Conservation (phyloP, 2,113 vertebrate genomes). For the Pedetes capensis region DNA sequence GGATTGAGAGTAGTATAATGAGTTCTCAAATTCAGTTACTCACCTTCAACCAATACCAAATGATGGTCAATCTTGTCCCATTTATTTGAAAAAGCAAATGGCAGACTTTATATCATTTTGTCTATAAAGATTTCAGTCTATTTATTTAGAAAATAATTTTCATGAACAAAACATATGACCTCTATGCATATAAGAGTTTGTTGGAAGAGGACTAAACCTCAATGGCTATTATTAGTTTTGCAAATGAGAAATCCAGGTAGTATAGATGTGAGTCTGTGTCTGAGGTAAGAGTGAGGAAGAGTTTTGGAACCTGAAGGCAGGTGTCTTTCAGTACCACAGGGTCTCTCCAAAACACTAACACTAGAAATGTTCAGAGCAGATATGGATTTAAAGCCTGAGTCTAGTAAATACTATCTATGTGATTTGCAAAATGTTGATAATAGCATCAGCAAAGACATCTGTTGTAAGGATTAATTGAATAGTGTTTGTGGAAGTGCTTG, state of each 20-base stretch:
- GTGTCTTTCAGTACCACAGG: not conserved
- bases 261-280: not conserved
- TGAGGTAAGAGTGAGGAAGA: not conserved
- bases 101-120: not conserved
- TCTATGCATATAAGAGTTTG: not conserved
- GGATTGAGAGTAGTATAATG: not conserved
- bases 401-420: not conserved
- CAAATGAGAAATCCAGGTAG: not conserved
- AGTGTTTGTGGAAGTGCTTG: not conserved
- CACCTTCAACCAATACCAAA: not conserved
- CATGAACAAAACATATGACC: not conserved
- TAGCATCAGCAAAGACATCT: not conserved
- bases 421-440: not conserved
- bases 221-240: not conserved
- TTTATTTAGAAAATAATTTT: conserved; percentile 10
- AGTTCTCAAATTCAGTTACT: not conserved
- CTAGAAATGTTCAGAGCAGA: not conserved
- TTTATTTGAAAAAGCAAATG: not conserved
- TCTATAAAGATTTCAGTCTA: not conserved
- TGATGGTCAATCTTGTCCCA: not conserved
- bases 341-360: not conserved
- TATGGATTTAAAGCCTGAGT: not conserved
- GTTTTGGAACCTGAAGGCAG: not conserved
- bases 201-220: not conserved
- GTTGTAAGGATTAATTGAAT: not conserved